Conservation (phyloP, 2,888 invertebrate species). For the Asteroscopus sphinx region DNA sequence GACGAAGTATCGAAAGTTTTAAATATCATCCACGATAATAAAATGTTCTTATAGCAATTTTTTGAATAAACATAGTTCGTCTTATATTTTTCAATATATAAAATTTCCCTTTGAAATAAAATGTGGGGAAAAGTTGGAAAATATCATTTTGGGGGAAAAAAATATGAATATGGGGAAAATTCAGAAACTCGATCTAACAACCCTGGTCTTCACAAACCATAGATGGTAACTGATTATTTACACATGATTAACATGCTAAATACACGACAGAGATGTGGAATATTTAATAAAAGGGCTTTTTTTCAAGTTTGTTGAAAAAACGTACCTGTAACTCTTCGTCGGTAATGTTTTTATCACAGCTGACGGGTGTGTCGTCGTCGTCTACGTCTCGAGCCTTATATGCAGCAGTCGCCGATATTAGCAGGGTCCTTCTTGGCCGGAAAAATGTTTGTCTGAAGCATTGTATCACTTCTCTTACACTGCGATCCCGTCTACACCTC, state of each 20-base stretch:
- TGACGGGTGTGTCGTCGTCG: slow-evolving; percentile 55
- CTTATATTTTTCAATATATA: no score
- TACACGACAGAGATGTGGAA: not conserved
- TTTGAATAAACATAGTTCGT: no score
- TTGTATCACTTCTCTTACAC: slow-evolving; percentile 79
- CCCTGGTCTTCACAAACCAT: no score
- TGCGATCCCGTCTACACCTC: slow-evolving; percentile 76
- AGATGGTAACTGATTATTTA: not conserved
- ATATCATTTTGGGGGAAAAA: no score
- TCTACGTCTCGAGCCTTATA: slow-evolving; percentile 69
- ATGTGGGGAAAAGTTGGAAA: no score
- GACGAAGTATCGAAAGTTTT: no score
- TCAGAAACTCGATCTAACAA: no score
- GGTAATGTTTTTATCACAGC: slow-evolving; percentile 73
- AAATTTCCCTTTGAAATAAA: no score
- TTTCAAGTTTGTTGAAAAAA: not conserved
- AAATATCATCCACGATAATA: no score
- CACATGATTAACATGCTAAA: not conserved
- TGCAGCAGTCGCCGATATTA: slow-evolving; percentile 81
- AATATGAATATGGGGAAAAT: no score
- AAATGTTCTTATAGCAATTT: no score
- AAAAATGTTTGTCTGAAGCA: slow-evolving; percentile 78
- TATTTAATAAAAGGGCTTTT: not conserved
- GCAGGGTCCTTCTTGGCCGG: slow-evolving; percentile 74
- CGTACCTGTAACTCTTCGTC: slow-evolving; percentile 82